Conservation (phyloP, 2,113 vertebrate species). For the Oncorhynchus tshawytscha region DNA sequence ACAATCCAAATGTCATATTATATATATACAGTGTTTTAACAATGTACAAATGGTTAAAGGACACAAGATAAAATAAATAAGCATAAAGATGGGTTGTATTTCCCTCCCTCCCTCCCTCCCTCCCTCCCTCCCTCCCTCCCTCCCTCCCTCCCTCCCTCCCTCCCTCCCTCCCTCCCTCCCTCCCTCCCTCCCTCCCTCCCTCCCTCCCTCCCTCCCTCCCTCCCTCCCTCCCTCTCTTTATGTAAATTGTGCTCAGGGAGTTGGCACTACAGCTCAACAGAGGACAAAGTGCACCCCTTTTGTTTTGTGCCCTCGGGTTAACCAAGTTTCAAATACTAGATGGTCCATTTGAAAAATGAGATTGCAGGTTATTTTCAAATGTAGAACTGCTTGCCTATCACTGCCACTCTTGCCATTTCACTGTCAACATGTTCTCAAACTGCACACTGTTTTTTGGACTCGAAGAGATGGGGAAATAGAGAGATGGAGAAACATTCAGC, state of each 20-base stretch:
- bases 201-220: no score
- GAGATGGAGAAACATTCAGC: neutral
- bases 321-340: neutral
- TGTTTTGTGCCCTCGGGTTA: neutral
- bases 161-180: no score
- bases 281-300: neutral
- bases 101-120: no score
- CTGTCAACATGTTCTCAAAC: neutral
- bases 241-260: neutral
- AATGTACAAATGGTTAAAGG: no score
- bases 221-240: neutral
- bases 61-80: no score
- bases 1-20: no score
- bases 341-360: neutral
- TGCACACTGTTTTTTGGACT: no score
- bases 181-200: no score
- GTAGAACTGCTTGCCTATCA: neutral
- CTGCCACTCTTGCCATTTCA: neutral
- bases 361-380: neutral
- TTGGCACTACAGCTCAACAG: slow-evolving; percentile 8
- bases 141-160: no score
- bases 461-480: neutral
- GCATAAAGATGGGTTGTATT: no score
- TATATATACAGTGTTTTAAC: no score
- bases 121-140: no score